Evolutionary conservation across 2,797 vertebrate species (phyloP).

Genomic region (Anguilla marmorata): DNA sequence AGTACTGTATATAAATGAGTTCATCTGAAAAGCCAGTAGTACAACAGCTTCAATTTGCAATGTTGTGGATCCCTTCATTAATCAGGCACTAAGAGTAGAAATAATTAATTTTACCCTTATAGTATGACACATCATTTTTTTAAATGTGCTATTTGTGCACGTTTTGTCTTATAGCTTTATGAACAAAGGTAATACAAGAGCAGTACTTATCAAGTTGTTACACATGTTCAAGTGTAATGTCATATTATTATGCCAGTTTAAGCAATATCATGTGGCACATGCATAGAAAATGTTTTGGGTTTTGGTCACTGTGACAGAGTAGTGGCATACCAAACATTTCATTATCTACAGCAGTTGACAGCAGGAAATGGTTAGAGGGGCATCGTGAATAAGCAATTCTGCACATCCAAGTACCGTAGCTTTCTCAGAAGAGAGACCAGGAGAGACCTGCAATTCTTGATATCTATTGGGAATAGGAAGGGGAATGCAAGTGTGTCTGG

Average conservation of each 20-base stretch:
- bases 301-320: conserved; percentile 11
- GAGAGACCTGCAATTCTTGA: background rate
- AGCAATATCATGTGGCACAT: background rate
- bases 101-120: background rate
- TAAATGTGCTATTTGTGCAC: background rate
- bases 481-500: conserved; percentile 2
- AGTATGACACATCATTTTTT: background rate
- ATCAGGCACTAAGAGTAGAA: background rate
- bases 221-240: background rate
- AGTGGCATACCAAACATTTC: conserved; percentile 39
- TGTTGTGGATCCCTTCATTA: background rate
- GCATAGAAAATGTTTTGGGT: background rate
- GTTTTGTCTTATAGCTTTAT: background rate
- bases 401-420: background rate
- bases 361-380: conserved; percentile 67
- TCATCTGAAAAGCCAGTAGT: background rate
- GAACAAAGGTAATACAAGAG: background rate
- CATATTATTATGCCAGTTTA: background rate
- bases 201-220: background rate
- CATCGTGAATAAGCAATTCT: conserved; percentile 62
- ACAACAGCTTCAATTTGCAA: background rate
- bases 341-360: conserved; percentile 52
- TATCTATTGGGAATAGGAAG: background rate
- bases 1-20: no score
- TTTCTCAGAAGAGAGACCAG: background rate